phyloP scores from a whole-genome alignment of 2,797 vertebrate genomes.

The Sciurus carolinensis region DNA sequence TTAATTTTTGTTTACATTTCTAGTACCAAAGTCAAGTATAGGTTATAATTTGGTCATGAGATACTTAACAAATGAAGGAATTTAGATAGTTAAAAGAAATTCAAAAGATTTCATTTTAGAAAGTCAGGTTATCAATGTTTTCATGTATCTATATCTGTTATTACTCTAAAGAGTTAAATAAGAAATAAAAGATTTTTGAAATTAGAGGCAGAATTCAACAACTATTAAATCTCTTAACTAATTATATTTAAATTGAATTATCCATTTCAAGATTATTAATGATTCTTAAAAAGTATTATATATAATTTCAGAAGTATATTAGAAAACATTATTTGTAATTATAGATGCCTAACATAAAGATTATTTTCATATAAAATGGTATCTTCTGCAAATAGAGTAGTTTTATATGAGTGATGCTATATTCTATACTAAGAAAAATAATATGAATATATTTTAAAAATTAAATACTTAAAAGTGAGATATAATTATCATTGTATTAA shows the following conservation, averaged over 20 bases:
- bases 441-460: slow-evolving; percentile 35
- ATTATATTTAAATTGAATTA: slow-evolving; percentile 1
- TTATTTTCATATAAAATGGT: slow-evolving; percentile 5
- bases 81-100: background rate
- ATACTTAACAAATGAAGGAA: slow-evolving; percentile 4
- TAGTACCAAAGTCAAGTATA: background rate
- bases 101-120: slow-evolving; percentile 1
- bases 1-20: background rate
- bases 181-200: slow-evolving; percentile 40
- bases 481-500: slow-evolving; percentile 4
- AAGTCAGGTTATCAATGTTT: slow-evolving; percentile 1
- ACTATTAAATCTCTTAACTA: slow-evolving; percentile 26
- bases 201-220: slow-evolving; percentile 32
- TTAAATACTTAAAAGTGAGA: background rate
- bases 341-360: slow-evolving; percentile 6
- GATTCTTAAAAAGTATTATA: slow-evolving; percentile 10
- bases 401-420: background rate
- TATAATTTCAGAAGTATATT: slow-evolving; percentile 16
- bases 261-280: slow-evolving; percentile 46
- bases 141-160: background rate
- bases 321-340: slow-evolving; percentile 13
- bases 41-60: background rate
- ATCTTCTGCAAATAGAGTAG: slow-evolving; percentile 52
- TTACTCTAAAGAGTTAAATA: slow-evolving; percentile 5
- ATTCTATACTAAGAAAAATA: background rate